Evolutionary conservation across 2,888 invertebrate species (phyloP).

Genomic region (Dryobotodes eremita): DNA sequence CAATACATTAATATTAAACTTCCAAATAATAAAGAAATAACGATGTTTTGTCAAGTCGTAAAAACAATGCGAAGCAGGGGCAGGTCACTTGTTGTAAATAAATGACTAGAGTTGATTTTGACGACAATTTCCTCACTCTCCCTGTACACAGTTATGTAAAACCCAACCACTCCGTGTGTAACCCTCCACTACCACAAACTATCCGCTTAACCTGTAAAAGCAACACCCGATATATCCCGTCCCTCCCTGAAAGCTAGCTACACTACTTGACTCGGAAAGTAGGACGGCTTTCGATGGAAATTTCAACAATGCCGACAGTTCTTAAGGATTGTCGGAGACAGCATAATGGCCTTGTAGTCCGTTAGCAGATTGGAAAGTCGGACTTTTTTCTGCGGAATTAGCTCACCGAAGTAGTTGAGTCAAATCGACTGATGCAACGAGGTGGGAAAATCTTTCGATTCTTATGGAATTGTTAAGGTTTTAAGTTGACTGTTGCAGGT

Average conservation of each 20-base stretch:
- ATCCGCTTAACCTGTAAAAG: slow-evolving; percentile 31
- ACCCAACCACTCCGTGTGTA: not conserved
- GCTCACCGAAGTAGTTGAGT: slow-evolving; percentile 29
- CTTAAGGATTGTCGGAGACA: slow-evolving; percentile 61
- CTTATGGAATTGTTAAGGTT: not conserved
- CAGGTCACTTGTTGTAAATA: not conserved
- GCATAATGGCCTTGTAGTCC: slow-evolving; percentile 55
- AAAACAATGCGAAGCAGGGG: not conserved
- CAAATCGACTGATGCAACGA: slow-evolving; percentile 28
- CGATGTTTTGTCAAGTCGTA: no score
- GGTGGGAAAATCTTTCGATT: slow-evolving; percentile 20
- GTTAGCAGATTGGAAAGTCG: slow-evolving; percentile 59
- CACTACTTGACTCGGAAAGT: slow-evolving; percentile 62
- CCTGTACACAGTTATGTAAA: not conserved
- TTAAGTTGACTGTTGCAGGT: not conserved
- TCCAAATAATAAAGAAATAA: not conserved
- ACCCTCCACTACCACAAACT: not conserved
- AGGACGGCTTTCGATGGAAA: slow-evolving; percentile 64
- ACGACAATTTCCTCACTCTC: not conserved
- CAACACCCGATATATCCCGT: slow-evolving; percentile 40
- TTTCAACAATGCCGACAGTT: slow-evolving; percentile 63
- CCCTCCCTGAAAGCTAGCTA: slow-evolving; percentile 32
- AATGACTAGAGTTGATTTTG: not conserved
- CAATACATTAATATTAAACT: not conserved
- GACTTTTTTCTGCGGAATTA: slow-evolving; percentile 59